Conservation (phyloP, 2,888 invertebrate genomes). For the Drosophila colorata region DNA sequence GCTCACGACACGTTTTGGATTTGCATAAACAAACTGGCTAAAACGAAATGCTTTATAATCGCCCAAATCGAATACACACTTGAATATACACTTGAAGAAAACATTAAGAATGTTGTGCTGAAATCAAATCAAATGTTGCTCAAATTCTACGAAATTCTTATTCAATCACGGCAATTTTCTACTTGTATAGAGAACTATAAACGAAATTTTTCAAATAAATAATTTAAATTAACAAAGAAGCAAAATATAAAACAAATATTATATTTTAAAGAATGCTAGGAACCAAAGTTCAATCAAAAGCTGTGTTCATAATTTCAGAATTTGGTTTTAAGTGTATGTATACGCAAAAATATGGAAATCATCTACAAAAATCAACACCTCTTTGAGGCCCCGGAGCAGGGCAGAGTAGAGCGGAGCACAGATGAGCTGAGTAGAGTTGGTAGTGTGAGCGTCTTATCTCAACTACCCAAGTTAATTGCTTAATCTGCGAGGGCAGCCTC, state of each 20-base stretch:
- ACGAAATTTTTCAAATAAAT: no score
- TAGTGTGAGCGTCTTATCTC: constrained; percentile 68
- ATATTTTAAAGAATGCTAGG: no score
- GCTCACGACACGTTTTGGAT: constrained; percentile 42
- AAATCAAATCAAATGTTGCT: background rate
- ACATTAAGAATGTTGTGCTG: no score
- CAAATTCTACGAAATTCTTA: no score
- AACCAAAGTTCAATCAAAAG: no score
- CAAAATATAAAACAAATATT: no score
- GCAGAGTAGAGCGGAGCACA: background rate
- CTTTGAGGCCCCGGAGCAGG: background rate
- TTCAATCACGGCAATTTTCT: no score
- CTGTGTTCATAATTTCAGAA: no score
- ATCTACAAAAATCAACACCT: constrained; percentile 55
- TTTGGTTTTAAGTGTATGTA: constrained; percentile 2
- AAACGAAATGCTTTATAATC: constrained; percentile 57
- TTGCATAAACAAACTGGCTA: constrained; percentile 61
- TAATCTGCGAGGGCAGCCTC: constrained; percentile 68
- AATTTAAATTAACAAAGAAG: no score
- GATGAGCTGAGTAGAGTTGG: constrained; percentile 6
- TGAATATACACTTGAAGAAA: constrained; percentile 22
- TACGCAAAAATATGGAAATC: constrained; percentile 1
- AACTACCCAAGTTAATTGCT: constrained; percentile 79
- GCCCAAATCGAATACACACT: constrained; percentile 34
- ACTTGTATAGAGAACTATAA: no score